These are phyloP conservation scores for Eolophus roseicapilla DNA, from an alignment of 2,113 vertebrate species.

Conservation along the genomic window DNA sequence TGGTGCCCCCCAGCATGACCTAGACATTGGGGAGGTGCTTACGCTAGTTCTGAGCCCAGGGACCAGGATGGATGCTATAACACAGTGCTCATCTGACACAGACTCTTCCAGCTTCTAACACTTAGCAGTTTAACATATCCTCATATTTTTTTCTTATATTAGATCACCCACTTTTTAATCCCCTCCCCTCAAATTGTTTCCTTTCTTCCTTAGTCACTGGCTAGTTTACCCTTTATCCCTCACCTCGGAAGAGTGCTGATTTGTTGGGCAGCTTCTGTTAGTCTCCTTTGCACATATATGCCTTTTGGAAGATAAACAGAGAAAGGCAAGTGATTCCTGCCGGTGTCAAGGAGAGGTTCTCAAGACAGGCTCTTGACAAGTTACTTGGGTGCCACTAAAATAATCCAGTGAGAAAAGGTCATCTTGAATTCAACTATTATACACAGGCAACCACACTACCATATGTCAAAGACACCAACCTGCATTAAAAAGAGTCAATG, in stretches of 20 bases:
- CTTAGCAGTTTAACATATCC: neutral
- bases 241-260: neutral
- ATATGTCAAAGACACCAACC: neutral
- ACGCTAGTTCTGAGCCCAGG: neutral
- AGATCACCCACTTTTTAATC: neutral
- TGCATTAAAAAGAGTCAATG: neutral
- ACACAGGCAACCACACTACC: neutral
- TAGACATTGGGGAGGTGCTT: neutral
- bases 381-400: neutral
- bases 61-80: neutral
- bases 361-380: neutral
- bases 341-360: slow-evolving; percentile 3
- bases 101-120: neutral
- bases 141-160: neutral
- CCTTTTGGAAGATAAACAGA: slow-evolving; percentile 4
- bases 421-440: neutral
- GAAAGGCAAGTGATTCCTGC: neutral
- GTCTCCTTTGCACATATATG: neutral
- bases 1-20: neutral
- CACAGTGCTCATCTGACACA: neutral
- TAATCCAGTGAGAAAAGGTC: neutral
- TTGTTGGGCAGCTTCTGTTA: neutral
- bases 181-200: neutral
- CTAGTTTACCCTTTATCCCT: neutral
- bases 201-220: neutral